Evolutionary conservation across 1,140 invertebrate species (phyloP).

Genomic region (Andricus grossulariae): DNA sequence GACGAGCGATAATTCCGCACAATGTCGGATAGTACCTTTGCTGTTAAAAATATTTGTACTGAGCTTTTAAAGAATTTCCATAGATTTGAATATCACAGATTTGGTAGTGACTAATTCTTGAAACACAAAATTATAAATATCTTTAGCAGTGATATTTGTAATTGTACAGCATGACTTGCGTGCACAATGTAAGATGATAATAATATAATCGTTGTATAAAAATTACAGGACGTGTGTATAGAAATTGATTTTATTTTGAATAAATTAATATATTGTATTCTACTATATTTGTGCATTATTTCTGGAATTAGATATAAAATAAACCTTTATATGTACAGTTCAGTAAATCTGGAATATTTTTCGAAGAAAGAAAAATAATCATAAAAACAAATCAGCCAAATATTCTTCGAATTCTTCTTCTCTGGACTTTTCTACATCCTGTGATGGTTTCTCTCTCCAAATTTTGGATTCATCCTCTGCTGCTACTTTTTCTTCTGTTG

Average conservation of each 20-base stretch:
- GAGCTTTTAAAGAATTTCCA: too few relatives aligned
- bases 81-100: too few relatives aligned
- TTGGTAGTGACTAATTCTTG: too few relatives aligned
- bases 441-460: slow-evolving; percentile 68
- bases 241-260: slow-evolving; percentile 51
- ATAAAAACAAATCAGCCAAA: slow-evolving; percentile 80
- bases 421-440: slow-evolving; percentile 72
- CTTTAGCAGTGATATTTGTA: not conserved
- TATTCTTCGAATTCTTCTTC: slow-evolving; percentile 82
- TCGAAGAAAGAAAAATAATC: slow-evolving; percentile 48
- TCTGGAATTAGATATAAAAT: too few relatives aligned
- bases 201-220: not conserved
- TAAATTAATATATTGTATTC: slow-evolving; percentile 52
- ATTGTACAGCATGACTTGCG: too few relatives aligned
- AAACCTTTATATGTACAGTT: not conserved
- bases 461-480: slow-evolving; percentile 61
- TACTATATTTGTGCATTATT: not conserved
- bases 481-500: slow-evolving; percentile 34
- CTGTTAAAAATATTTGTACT: too few relatives aligned
- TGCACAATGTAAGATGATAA: slow-evolving; percentile 25
- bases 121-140: not conserved
- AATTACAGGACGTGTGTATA: slow-evolving; percentile 34
- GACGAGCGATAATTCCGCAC: not conserved
- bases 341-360: slow-evolving; percentile 3
- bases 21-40: not conserved